A percentile compares a stretch with the other conserved stretches of the same genome.
Evolutionary conservation across 2,797 vertebrate genomes (phyloP).

Genomic region (Characodon lateralis): DNA sequence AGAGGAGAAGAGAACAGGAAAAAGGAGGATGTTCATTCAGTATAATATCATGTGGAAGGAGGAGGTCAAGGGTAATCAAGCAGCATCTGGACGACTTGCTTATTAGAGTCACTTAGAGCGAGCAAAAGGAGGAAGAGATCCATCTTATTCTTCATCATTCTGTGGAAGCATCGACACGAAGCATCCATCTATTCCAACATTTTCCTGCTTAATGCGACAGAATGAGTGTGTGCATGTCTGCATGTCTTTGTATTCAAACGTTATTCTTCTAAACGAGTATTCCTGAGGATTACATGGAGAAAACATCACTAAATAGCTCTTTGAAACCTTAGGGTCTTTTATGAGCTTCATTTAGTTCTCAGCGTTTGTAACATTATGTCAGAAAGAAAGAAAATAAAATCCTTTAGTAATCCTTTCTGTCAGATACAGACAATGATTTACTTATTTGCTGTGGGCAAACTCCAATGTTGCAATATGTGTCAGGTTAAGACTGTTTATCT

Average conservation of each 20-base stretch:
- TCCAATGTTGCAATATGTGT: not conserved
- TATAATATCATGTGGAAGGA: slow-evolving; percentile 29
- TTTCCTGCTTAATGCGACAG: slow-evolving; percentile 28
- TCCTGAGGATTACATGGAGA: too few relatives aligned
- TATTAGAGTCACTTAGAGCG: slow-evolving; percentile 52
- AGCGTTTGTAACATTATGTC: not conserved
- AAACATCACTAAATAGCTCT: too few relatives aligned
- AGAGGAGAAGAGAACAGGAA: not conserved
- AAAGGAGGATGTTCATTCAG: slow-evolving; percentile 14
- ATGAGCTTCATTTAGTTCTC: not conserved
- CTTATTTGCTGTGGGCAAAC: not conserved
- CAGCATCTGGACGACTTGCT: slow-evolving; percentile 29
- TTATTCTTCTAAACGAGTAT: not conserved
- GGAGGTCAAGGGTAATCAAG: slow-evolving; percentile 63
- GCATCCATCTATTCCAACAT: slow-evolving; percentile 18
- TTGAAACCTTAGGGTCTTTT: too few relatives aligned
- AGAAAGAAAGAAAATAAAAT: too few relatives aligned
- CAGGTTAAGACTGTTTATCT: not conserved
- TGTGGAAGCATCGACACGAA: slow-evolving; percentile 6
- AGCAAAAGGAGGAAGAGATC: slow-evolving; percentile 8
- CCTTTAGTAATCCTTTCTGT: not conserved
- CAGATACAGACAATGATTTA: not conserved
- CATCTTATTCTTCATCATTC: slow-evolving; percentile 29
- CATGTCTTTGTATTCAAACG: not conserved
- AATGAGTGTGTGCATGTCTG: slow-evolving; percentile 24